Conservation (phyloP, 2,797 vertebrate species). For the Microctenopoma stevenorrisi region DNA sequence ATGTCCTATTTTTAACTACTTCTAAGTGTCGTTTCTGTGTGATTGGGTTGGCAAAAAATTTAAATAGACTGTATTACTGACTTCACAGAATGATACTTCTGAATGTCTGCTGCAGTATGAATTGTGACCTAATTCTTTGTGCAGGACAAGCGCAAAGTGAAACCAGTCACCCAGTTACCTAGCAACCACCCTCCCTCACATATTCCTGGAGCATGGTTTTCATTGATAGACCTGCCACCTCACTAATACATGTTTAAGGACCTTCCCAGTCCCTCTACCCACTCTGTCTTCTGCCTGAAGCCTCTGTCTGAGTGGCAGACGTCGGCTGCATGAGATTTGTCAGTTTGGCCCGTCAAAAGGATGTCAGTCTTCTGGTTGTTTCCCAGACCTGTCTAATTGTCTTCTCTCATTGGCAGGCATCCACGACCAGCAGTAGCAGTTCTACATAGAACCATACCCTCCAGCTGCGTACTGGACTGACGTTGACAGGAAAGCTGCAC, state of each 20-base stretch:
- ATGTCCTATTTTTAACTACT: constrained; percentile 24
- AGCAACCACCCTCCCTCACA: constrained; percentile 71
- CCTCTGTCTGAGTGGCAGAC: constrained; percentile 73
- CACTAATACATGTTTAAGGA: constrained; percentile 61
- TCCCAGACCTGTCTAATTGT: constrained; percentile 34
- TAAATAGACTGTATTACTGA: constrained; percentile 45
- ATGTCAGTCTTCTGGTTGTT: constrained; percentile 5
- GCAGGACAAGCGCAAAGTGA: constrained; percentile 67
- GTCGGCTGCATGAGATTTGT: constrained; percentile 76
- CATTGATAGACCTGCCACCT: constrained; percentile 62
- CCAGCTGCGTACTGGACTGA: constrained; percentile 35
- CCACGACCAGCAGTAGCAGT: constrained; percentile 81
- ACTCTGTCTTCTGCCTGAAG: constrained; percentile 74
- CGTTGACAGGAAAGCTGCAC: constrained; percentile 32
- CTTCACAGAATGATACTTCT: constrained; percentile 55
- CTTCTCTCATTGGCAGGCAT: constrained; percentile 74
- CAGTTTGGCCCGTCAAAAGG: constrained; percentile 50
- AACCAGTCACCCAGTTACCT: constrained; percentile 70
- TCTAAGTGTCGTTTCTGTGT: constrained; percentile 46
- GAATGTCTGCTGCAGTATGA: constrained; percentile 62
- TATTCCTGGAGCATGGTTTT: constrained; percentile 76
- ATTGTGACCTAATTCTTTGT: constrained; percentile 72
- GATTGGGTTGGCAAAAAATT: constrained; percentile 32
- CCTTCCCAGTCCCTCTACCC: constrained; percentile 44
- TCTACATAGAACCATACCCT: constrained; percentile 69